Evolutionary conservation across 2,888 invertebrate species (phyloP), one percentile per base, ranked within the genome.

Genomic region (Parascotia fuliginaria): DNA sequence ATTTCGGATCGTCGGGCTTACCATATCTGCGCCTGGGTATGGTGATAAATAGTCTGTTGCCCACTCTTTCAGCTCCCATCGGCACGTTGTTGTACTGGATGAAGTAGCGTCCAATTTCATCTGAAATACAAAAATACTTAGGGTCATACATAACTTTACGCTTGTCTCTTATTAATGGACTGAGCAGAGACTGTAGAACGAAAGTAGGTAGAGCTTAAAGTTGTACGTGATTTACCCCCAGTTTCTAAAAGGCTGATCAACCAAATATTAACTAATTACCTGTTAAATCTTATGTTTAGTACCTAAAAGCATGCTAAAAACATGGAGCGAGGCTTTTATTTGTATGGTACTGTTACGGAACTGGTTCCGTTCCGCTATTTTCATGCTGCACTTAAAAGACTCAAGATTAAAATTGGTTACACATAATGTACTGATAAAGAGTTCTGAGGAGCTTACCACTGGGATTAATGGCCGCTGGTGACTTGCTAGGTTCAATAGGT

Each of bases 11-110:
- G 31, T 13, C 2, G 2, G 3, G 12, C 70, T 74, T 48, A 89
- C 94, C 94, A 16, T 89, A 83, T 55, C 94, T 93, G 75, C 97
- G 92, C 42, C 96, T 87, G 0, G 97, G 96, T 28, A 96, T 91
- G 0, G 96, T 95, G 1, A 96, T 79, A 65, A 96, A 96, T 2
- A 96, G 73, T 59, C 95, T 94, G 58, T 95, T 93, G 0, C 91
- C 87, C 77, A 95, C 95, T 6, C 92, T 86, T 44, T 94, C 94
- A 0, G 94, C 85, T 0, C 96, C 95, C 86, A 95, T 94, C 0
- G 95, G 95, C 3, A 95, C 89, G 70, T 95, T 95, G 79, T 95
- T 95, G 73, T 91, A 92, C 34, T 89, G 83, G 0, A 87, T 76
- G 66, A 85, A 92, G 64, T 83, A 88, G 1, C 72, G 70, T 0